A percentile compares a stretch with the other conserved stretches of the same genome.
Evolutionary conservation across 1,140 invertebrate species (phyloP).

Genomic region (Drosophila repletoides): DNA sequence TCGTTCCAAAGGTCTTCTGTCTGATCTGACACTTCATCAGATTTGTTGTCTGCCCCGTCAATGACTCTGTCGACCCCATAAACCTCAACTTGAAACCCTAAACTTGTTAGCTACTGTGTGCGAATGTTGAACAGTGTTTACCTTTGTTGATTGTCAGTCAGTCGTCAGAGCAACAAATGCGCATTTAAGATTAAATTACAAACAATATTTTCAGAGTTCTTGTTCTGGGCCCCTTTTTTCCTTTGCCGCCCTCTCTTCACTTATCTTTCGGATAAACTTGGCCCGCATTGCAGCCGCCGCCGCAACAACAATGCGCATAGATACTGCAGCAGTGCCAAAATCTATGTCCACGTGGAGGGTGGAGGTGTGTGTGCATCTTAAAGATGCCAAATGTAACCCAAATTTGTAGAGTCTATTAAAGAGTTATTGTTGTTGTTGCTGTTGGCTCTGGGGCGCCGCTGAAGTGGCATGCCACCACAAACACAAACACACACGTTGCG

Average conservation of each 20-base stretch:
- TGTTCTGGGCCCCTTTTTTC: slow-evolving; percentile 25
- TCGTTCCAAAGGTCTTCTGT: slow-evolving; percentile 35
- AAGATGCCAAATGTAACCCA: slow-evolving; percentile 65
- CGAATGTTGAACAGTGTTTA: slow-evolving; percentile 58
- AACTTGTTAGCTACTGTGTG: slow-evolving; percentile 71
- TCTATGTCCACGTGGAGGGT: not conserved
- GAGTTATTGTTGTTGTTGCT: not conserved
- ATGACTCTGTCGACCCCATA: slow-evolving; percentile 46
- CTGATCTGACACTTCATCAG: slow-evolving; percentile 38
- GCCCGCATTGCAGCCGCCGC: too few relatives aligned
- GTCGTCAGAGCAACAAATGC: slow-evolving; percentile 11
- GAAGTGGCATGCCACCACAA: slow-evolving; percentile 56
- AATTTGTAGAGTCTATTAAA: slow-evolving; percentile 37
- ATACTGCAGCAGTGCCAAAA: slow-evolving; percentile 1
- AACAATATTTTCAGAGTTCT: slow-evolving; percentile 35
- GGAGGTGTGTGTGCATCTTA: slow-evolving; percentile 10
- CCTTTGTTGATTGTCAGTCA: slow-evolving; percentile 27
- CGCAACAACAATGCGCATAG: too few relatives aligned
- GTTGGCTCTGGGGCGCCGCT: slow-evolving; percentile 49
- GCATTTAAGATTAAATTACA: slow-evolving; percentile 31
- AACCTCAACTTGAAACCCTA: slow-evolving; percentile 46
- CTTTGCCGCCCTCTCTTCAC: not conserved
- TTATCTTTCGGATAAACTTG: too few relatives aligned
- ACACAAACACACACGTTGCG: not conserved
- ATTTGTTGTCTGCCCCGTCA: not conserved